Evolutionary conservation across 2,888 invertebrate genomes (phyloP), one percentile per base, ranked within the genome.

Genomic region (Acanthococcus lagerstroemiae): DNA sequence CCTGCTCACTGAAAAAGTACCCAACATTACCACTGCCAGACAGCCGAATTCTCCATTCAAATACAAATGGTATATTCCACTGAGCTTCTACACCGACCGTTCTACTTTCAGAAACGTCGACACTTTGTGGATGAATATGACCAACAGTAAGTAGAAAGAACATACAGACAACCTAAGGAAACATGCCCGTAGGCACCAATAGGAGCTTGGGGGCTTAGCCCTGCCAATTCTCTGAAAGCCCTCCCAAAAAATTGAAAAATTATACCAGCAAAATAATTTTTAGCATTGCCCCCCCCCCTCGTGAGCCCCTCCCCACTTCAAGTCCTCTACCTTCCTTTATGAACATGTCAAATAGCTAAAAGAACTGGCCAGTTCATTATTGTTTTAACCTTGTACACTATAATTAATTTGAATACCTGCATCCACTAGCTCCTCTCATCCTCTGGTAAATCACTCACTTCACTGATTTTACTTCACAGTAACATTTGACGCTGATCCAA

Each of bases 61-160:
- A 69, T 82, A 83, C 74, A 85, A 84, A 71, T 90, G 90, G 90
- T 84, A 85, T 70, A 84, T 90, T 69, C 90, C 90, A 0, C 79
- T 90, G 57, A 88, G 86, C 3, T 90, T 85, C 75, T 83, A 83
- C 67, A 85, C 86, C 3, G 85, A 85, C 60, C 66, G 67, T 44
- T 70, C 68, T 19, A 65, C 50, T 48, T 69, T 65, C 65, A 70
- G 74, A 68, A 78, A 70, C 74, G 81, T 71, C 74, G 78, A 56
- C 70, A 80, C 84, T 30, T 81, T 87, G 26, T 89, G 88, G 89
- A 86, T 90, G 86, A 88, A 88, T 70, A 84, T 86, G 76, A 84
- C 84, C 1, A 85, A 88, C 72, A 85, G 88, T 88, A 78, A 80
- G 80, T 75, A 37, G n/a, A 37, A 15, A 3, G 3, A 55, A 4